phyloP scores from a whole-genome alignment of 1,140 invertebrate genomes.

The Zaprionus davidi region DNA sequence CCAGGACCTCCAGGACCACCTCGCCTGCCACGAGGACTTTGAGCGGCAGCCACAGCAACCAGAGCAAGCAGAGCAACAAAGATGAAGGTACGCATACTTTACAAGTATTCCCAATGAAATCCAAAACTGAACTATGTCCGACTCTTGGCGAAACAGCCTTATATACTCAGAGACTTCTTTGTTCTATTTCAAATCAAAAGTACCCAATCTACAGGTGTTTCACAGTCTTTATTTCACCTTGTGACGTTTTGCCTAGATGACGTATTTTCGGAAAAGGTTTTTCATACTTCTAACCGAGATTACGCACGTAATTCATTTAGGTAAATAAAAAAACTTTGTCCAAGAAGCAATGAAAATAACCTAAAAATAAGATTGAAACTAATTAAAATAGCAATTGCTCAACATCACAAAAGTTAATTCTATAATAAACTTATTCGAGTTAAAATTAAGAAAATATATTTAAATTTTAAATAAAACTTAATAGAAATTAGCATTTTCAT shows the following conservation, averaged over 20 bases:
- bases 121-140: slow-evolving; percentile 14
- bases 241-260: neutral
- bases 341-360: no score
- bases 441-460: no score
- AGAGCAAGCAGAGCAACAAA: slow-evolving; percentile 13
- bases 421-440: no score
- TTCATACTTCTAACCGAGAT: no score
- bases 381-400: no score
- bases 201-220: neutral
- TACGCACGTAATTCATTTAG: no score
- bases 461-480: no score
- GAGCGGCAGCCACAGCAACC: slow-evolving; percentile 19
- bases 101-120: neutral
- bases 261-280: neutral
- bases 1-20: neutral
- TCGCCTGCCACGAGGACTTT: neutral
- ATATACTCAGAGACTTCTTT: neutral
- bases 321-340: no score
- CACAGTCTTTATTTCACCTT: neutral
- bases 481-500: no score
- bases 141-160: neutral
- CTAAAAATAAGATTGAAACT: no score
- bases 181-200: neutral
- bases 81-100: slow-evolving; percentile 13
- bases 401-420: no score